These are phyloP conservation scores for Nomada lathburiana DNA, from an alignment of 2,888 invertebrate species.

Conservation along the genomic window DNA sequence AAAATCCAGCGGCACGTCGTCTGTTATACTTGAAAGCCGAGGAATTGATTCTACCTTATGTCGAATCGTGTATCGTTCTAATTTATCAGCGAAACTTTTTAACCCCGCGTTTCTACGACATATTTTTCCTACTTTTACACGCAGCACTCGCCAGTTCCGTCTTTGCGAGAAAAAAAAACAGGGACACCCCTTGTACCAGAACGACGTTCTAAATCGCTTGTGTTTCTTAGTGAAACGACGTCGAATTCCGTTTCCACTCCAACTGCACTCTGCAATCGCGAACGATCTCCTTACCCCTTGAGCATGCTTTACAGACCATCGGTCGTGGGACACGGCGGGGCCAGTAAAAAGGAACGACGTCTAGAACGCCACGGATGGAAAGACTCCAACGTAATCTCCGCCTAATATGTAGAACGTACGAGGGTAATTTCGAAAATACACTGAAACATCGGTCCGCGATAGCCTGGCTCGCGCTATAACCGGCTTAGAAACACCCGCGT, in stretches of 20 bases:
- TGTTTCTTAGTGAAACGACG: neutral
- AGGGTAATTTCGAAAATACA: constrained; percentile 47
- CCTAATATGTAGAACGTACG: constrained; percentile 31
- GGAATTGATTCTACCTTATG: no score
- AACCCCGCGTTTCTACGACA: no score
- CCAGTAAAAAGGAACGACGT: constrained; percentile 7
- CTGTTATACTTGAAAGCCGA: no score
- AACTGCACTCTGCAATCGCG: neutral
- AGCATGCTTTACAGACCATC: neutral
- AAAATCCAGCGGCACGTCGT: no score
- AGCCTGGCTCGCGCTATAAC: constrained; percentile 28
- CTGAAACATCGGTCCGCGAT: constrained; percentile 40
- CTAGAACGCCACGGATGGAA: neutral
- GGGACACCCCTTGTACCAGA: neutral
- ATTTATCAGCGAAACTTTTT: no score
- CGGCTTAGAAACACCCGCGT: constrained; percentile 51
- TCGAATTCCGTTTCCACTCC: neutral
- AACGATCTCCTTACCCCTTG: neutral
- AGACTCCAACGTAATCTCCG: constrained; percentile 13
- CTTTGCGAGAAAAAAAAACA: no score
- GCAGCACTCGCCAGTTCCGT: no score
- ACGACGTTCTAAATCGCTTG: neutral
- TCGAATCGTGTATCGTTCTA: no score
- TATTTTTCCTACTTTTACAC: no score
- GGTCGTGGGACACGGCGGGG: neutral